Evolutionary conservation across 2,113 vertebrate species (phyloP).

Genomic region (Capreolus pygargus): DNA sequence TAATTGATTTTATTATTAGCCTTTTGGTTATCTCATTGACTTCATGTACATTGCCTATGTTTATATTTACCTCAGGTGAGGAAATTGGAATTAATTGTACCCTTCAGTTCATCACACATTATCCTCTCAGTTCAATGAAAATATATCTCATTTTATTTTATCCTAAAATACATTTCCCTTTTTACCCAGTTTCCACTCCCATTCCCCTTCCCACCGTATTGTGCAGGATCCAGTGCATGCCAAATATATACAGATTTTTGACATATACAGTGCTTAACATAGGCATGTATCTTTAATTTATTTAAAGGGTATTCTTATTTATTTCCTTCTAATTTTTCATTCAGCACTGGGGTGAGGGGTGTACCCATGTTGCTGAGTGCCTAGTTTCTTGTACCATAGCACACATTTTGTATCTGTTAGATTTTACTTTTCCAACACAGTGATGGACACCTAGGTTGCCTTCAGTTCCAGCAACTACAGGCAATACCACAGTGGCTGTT

Average conservation of each 20-base stretch:
- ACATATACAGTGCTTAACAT: neutral
- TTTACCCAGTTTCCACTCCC: neutral
- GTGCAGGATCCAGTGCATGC: neutral
- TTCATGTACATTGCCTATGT: neutral
- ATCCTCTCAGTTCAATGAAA: neutral
- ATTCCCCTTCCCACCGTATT: neutral
- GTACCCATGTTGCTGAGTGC: neutral
- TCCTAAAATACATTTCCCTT: neutral
- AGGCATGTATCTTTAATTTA: neutral
- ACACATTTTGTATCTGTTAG: neutral
- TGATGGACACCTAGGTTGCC: neutral
- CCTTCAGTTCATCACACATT: neutral
- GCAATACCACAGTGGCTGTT: rapidly evolving
- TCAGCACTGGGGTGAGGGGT: neutral
- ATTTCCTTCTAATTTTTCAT: neutral
- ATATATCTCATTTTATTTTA: neutral
- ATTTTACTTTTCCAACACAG: too few relatives aligned
- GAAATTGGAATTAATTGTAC: neutral
- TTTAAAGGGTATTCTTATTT: neutral
- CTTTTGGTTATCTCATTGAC: neutral
- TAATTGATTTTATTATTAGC: neutral
- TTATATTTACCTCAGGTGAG: neutral
- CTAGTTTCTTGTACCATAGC: neutral
- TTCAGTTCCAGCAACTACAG: neutral
- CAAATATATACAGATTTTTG: neutral